Evolutionary conservation across 2,888 invertebrate genomes (phyloP).

Genomic region (Pyrrhosoma nymphula): DNA sequence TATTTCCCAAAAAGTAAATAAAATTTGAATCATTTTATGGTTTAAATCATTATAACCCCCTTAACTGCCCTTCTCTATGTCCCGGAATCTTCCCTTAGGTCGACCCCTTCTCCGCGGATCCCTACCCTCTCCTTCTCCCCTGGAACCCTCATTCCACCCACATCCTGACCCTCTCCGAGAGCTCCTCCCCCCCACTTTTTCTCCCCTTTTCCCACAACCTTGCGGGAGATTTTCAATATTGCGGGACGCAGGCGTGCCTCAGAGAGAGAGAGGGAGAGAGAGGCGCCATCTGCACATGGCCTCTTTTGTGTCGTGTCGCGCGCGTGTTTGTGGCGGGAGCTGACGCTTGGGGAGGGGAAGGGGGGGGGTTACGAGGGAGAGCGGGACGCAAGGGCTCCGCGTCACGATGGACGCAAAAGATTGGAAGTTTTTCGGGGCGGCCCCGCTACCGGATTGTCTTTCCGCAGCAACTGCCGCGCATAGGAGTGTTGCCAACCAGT

Average conservation of each 20-base stretch:
- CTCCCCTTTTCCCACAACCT: not conserved
- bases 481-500: too few species aligned
- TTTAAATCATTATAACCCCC: too few species aligned
- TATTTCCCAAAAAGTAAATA: too few species aligned
- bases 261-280: not conserved
- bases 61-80: too few species aligned
- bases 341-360: not conserved
- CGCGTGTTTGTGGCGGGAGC: not conserved
- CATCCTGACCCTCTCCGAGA: too few species aligned
- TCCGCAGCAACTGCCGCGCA: not conserved
- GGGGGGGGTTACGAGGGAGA: too few species aligned
- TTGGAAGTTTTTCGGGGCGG: not conserved
- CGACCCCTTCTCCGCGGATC: too few species aligned
- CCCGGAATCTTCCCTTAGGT: too few species aligned
- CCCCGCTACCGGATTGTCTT: not conserved
- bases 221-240: constrained; percentile 48
- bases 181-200: not conserved
- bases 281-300: constrained; percentile 48
- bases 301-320: not conserved
- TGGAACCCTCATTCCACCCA: too few species aligned
- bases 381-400: not conserved
- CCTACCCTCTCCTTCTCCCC: not conserved
- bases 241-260: constrained; percentile 35
- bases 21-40: too few species aligned
- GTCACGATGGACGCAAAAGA: constrained; percentile 19